Conservation (phyloP, 2,888 invertebrate genomes). For the Nasonia oneida region DNA sequence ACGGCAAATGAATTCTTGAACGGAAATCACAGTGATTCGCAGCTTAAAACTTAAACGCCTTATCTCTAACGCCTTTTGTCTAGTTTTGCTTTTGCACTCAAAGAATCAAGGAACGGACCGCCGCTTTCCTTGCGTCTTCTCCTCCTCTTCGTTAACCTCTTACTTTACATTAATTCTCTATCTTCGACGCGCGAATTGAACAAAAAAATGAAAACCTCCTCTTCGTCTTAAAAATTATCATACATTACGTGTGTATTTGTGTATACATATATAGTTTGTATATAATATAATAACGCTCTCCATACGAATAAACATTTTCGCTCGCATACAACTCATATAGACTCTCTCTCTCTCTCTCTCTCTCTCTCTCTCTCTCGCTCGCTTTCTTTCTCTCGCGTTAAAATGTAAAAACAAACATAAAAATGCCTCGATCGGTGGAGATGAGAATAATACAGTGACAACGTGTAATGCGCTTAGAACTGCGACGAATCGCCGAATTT, state of each 20-base stretch:
- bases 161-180: background rate
- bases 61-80: conserved; percentile 41
- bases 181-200: conserved; percentile 49
- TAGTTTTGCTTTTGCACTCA: conserved; percentile 25
- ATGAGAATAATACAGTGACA: conserved; percentile 47
- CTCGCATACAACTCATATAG: conserved; percentile 46
- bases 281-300: conserved; percentile 61
- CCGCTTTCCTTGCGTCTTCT: conserved; percentile 35
- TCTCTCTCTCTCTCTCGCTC: background rate
- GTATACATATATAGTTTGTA: conserved; percentile 55
- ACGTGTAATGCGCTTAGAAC: conserved; percentile 43
- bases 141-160: background rate
- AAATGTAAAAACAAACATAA: conserved; percentile 61
- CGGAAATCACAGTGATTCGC: conserved; percentile 61
- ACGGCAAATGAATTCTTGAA: conserved; percentile 20
- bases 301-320: conserved; percentile 59
- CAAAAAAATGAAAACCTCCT: conserved; percentile 51
- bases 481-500: conserved; percentile 30
- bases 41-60: conserved; percentile 56
- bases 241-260: conserved; percentile 40
- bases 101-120: conserved; percentile 55
- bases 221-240: conserved; percentile 60
- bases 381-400: conserved; percentile 57
- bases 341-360: no score
- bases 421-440: conserved; percentile 61